A percentile compares a stretch with the other conserved stretches of the same genome.
Evolutionary conservation across 2,888 invertebrate species (phyloP).

Genomic region (Amblyteles armatorius): DNA sequence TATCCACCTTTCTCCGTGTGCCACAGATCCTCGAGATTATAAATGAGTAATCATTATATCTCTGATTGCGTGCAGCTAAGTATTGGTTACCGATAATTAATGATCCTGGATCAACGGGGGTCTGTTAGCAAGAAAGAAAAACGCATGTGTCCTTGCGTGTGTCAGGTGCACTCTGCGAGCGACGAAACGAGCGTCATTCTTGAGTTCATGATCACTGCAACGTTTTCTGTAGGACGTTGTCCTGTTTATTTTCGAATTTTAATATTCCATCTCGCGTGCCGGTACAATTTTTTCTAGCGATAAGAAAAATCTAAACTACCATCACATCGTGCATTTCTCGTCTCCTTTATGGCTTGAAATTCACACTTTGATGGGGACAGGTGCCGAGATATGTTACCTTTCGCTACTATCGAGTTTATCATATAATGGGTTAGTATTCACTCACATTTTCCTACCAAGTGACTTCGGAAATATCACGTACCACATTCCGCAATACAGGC

Average conservation of each 20-base stretch:
- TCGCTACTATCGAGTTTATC: neutral
- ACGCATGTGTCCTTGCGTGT: constrained; percentile 9
- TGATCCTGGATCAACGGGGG: neutral
- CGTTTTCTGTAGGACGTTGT: neutral
- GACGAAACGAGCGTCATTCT: neutral
- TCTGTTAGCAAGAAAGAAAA: constrained; percentile 33
- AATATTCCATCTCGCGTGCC: constrained; percentile 45
- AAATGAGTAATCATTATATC: neutral
- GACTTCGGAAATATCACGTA: neutral
- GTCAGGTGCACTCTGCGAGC: constrained; percentile 29
- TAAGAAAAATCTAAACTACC: constrained; percentile 38
- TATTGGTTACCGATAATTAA: neutral
- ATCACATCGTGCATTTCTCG: constrained; percentile 4
- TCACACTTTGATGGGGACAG: constrained; percentile 61
- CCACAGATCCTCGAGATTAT: neutral
- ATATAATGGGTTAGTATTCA: neutral
- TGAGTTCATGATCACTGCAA: constrained; percentile 40
- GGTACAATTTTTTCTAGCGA: constrained; percentile 33
- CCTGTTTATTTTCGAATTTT: constrained; percentile 40
- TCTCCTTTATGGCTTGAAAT: constrained; percentile 31
- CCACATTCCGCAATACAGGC: neutral
- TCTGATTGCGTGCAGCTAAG: neutral
- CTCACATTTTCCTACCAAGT: neutral
- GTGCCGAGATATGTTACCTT: neutral
- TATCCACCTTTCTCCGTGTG: neutral